Evolutionary conservation across 2,797 vertebrate genomes (phyloP), one percentile per base, ranked within the genome.

Genomic region (Alfaro cultratus): DNA sequence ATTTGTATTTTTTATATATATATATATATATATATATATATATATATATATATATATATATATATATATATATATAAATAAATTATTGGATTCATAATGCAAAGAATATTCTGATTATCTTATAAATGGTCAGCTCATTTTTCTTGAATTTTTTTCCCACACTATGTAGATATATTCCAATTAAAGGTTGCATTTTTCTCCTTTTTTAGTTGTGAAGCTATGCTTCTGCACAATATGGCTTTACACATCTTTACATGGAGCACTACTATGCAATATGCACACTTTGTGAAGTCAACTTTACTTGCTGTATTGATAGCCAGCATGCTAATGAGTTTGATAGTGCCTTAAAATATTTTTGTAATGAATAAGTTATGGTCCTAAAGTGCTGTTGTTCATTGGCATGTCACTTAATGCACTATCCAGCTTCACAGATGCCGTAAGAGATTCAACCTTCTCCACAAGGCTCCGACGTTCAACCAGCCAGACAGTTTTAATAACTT

Each of bases 331-430:
- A 64, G 64, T 77, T 87, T 79, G 81, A 87, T 75, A 77, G 81
- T 18, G 43, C 36, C 80, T 83, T 89, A 77, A 87, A 80, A 89
- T 88, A 89, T 88, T 68, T 88, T 81, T 86, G 0, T 16, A n/a
- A 88, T 93, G 85, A 92, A 92, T 93, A 93, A 93, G 82, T 90
- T 67, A 92, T 89, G 84, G 84, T 67, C 0, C 15, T 75, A 77
- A 82, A 92, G 82, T 83, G 85, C 83, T 85, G 76, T 77, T 80
- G 80, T 73, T 84, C 78, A 68, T 64, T 46, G 75, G 80, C 77
- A 84, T 87, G 76, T 85, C 77, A 79, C 87, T 89, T 75, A 82
- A 74, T 87, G 78, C 79, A 77, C 84, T 36, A 85, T 82, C 76
- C 55, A 91, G 86, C 90, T 83, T 85, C 45, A 43, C 41, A 83